Conservation (phyloP, 1,140 invertebrate genomes). For the Drosophila mojavensis region DNA sequence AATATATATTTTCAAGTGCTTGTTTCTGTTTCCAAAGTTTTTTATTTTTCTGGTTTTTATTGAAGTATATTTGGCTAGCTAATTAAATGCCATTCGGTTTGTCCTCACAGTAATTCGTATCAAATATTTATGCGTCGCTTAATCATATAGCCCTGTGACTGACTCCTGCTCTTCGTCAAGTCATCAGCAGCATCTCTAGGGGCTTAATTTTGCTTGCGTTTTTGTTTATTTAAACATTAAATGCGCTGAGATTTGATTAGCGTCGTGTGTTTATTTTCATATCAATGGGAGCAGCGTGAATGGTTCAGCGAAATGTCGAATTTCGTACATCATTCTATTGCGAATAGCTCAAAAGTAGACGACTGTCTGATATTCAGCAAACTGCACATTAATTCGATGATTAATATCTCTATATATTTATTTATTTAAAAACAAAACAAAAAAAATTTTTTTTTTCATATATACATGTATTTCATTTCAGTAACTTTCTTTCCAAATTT, state of each 20-base stretch:
- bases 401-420: no score
- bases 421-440: no score
- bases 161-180: background rate
- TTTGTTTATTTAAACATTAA: conserved; percentile 77
- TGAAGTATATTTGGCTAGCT: conserved; percentile 54
- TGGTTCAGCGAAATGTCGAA: conserved; percentile 6
- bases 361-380: background rate
- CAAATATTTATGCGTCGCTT: conserved; percentile 75
- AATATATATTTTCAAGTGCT: conserved; percentile 16
- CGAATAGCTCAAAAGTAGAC: conserved; percentile 10
- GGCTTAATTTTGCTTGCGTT: conserved; percentile 12
- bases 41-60: conserved; percentile 28
- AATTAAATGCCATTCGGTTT: conserved; percentile 68
- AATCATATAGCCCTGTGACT: conserved; percentile 40
- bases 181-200: background rate
- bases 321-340: conserved; percentile 18
- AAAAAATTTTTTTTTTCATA: no score
- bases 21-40: conserved; percentile 27
- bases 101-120: conserved; percentile 46
- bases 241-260: conserved; percentile 77
- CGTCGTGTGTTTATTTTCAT: conserved; percentile 62
- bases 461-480: no score
- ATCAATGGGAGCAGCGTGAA: conserved; percentile 43
- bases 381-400: no score
- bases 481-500: background rate